Conservation (phyloP, 2,797 vertebrate genomes). For the Chelon labrosus region DNA sequence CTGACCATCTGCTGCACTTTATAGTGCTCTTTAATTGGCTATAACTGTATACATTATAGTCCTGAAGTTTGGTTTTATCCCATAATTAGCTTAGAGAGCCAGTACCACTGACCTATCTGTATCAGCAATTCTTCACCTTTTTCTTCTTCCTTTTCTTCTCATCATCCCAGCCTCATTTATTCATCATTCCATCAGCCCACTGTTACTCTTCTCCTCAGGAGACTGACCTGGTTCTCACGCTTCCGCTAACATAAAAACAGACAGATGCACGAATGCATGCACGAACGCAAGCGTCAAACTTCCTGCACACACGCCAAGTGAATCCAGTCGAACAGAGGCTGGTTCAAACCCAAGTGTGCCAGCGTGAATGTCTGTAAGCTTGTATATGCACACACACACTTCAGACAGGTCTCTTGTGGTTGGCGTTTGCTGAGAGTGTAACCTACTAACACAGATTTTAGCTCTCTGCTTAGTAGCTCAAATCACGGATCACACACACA, state of each 20-base stretch:
- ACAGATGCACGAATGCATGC: not conserved
- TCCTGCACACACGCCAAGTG: not conserved
- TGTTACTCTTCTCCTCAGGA: conserved; percentile 43
- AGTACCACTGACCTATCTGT: conserved; percentile 46
- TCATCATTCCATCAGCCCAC: conserved; percentile 48
- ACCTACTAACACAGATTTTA: conserved; percentile 75
- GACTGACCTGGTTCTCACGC: conserved; percentile 71
- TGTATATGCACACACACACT: conserved; percentile 30
- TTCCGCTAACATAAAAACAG: conserved; percentile 46
- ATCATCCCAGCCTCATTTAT: conserved; percentile 54
- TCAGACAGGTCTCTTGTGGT: conserved; percentile 63
- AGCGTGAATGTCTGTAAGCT: conserved; percentile 2
- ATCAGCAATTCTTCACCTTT: conserved; percentile 68
- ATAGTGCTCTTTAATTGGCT: conserved; percentile 45
- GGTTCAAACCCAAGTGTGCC: not conserved
- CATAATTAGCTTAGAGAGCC: conserved; percentile 61
- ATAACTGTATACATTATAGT: conserved; percentile 18
- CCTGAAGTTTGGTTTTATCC: conserved; percentile 42
- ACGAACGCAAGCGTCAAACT: conserved; percentile 16
- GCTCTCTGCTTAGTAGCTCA: conserved; percentile 42
- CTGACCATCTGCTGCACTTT: conserved; percentile 51
- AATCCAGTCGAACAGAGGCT: conserved; percentile 2
- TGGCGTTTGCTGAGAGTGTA: conserved; percentile 70
- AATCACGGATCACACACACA: conserved; percentile 31
- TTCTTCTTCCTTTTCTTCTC: conserved; percentile 41